phyloP scores from a whole-genome alignment of 2,888 invertebrate genomes.

The Liodrosophila aerea region DNA sequence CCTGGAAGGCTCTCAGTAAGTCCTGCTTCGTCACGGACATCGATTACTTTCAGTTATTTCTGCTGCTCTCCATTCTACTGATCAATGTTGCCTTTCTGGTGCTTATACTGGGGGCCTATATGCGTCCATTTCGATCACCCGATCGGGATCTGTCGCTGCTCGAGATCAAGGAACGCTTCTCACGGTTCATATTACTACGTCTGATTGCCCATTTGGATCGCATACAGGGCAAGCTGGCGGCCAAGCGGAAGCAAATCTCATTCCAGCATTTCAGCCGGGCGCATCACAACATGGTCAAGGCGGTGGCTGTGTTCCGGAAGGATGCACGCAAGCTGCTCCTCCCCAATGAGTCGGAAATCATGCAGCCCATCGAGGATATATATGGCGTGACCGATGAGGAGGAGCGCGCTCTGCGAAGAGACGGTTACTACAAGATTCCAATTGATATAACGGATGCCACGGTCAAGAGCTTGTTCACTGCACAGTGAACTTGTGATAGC shows the following conservation, averaged over 20 bases:
- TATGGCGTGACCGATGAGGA: constrained; percentile 76
- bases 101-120: constrained; percentile 56
- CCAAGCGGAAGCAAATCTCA: constrained; percentile 44
- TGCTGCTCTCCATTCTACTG: constrained; percentile 55
- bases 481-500: constrained; percentile 33
- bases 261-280: constrained; percentile 69
- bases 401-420: constrained; percentile 58
- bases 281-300: constrained; percentile 77
- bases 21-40: constrained; percentile 38
- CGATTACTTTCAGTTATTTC: constrained; percentile 55
- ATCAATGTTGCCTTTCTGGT: constrained; percentile 60
- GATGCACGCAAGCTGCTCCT: constrained; percentile 78
- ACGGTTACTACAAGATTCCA: constrained; percentile 66
- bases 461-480: constrained; percentile 70
- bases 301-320: constrained; percentile 80
- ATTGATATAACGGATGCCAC: constrained; percentile 68
- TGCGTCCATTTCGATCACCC: constrained; percentile 40
- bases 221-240: constrained; percentile 71
- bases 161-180: constrained; percentile 81
- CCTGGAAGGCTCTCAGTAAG: constrained; percentile 55
- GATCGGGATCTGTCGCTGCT: constrained; percentile 58
- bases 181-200: constrained; percentile 77
- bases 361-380: constrained; percentile 78
- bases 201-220: constrained; percentile 76
- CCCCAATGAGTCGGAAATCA: constrained; percentile 78